Evolutionary conservation across 2,797 vertebrate species (phyloP), one percentile per base, ranked within the genome.

Genomic region (Sylvilagus floridanus): DNA sequence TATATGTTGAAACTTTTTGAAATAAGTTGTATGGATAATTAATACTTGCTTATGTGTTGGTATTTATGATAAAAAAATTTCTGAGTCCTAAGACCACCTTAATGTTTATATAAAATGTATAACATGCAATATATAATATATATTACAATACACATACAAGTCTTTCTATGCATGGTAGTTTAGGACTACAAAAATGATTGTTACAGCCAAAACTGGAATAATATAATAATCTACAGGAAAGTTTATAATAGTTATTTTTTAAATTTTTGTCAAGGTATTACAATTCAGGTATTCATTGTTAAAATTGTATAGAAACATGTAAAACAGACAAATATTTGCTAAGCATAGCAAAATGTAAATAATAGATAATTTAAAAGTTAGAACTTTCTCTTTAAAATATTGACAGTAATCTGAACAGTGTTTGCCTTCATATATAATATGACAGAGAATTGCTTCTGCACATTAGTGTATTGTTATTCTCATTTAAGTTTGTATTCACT

Each of bases 11-110:
- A 69, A 7, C 30, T 62, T 81, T 84, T 68, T 24, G 24, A 94
- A 88, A 82, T 82, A 68, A 90, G 90, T 14, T 57, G 84, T 77
- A 50, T 37, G 24, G 77, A 28, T 81, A 84, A 60, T 71, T 4
- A 32, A 68, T 84, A 47, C 19, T 81, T 62, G 47, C 22, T 63
- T 72, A 52, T 0, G 65, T 47, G 1, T 16, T 57, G 85, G n/a
- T 78, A 86, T 32, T 71, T 52, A 79, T 42, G 50, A 26, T 8
- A 60, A 65, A 90, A 35, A 84, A 47, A 10, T 4, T 0, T 71
- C 28, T 35, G 87, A 86, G 26, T 9, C 10, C 21, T 68, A 54
- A 84, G 7, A 75, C 75, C 37, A 73, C 7, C 62, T 95, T 68
- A 84, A 72, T 66, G 47, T 47, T 66, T 69, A 47, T 63, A 68